Base-by-base conservation (phyloP, 2,888 invertebrate species). In the Netelia fuscicornis region DNA sequence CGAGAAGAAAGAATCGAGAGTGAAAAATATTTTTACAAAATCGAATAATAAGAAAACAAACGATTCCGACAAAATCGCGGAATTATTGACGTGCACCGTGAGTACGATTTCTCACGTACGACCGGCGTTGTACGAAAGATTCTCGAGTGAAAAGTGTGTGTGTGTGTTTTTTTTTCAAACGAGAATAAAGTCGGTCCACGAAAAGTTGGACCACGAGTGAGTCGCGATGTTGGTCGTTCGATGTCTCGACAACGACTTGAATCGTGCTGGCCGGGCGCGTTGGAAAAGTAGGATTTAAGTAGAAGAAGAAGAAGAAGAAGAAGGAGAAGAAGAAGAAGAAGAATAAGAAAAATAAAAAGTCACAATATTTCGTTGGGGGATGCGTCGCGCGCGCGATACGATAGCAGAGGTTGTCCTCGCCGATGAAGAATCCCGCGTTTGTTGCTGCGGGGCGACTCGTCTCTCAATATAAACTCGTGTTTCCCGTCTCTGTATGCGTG, bases 341-440 rank as follows among this genome's bases (percentile, higher is more conserved):
- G 25, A 25, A 25, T 25, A 79, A 52, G 65, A 60, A 23, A 72
- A 72, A 72, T 17, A n/a, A 30, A 30, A 65, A 72, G 79, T 82
- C 76, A 72, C 79, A 72, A 30, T 79, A 78, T 74, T 77, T 76
- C 65, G 71, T 44, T 52, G 71, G 72, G 80, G 76, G 76, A 80
- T 74, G 78, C 44, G 52, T 17, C 8, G 48, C 25, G 17, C 25
- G 74, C 10, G 48, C 10, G 1, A 2, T 48, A 48, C 11, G 48
- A 48, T 11, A 10, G 58, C 20, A n/a, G 2, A 70, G 70, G 71
- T 71, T 17, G 44, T 11, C 77, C 54, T 79, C 56, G 52, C 23
- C 65, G 71, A 58, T 58, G 67, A 75, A 62, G 58, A 82, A 67
- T 79, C 82, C 64, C 8, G 79, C 54, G 65, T 48, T 60, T 65